Evolutionary conservation across 2,113 vertebrate species (phyloP).

Genomic region (Melanostigma gelatinosum): DNA sequence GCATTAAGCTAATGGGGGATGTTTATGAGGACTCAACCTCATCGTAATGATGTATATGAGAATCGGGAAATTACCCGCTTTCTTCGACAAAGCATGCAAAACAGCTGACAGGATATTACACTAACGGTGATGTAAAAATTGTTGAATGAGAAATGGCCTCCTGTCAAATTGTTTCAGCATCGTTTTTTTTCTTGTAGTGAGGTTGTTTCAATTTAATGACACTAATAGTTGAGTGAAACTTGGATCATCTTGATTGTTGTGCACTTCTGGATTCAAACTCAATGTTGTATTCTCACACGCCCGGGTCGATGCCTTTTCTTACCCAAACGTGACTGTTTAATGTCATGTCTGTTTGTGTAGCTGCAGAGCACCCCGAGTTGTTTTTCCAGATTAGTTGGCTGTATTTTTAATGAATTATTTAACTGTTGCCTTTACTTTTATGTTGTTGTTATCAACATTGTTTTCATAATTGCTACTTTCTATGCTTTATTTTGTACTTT

Average conservation of each 20-base stretch:
- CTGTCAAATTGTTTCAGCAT: conserved; percentile 29
- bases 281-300: conserved; percentile 4
- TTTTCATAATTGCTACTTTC: conserved; percentile 81
- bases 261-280: conserved; percentile 34
- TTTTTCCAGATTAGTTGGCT: conserved; percentile 50
- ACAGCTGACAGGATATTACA: background rate
- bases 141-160: conserved; percentile 1
- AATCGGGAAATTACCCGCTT: background rate
- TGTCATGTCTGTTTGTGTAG: conserved; percentile 36
- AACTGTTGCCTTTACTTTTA: conserved; percentile 76
- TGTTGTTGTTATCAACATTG: conserved; percentile 63
- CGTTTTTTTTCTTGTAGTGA: conserved; percentile 40
- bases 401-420: conserved; percentile 63
- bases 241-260: conserved; percentile 32
- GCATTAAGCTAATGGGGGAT: background rate
- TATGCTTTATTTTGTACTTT: conserved; percentile 83
- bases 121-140: background rate
- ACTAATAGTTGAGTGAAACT: conserved; percentile 7
- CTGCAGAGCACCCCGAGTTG: conserved; percentile 23
- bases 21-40: background rate
- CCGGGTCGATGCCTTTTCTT: conserved; percentile 54
- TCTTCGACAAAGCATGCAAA: background rate
- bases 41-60: conserved; percentile 3
- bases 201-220: conserved; percentile 38
- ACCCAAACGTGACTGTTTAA: conserved; percentile 26